phyloP scores from a whole-genome alignment of 1,140 invertebrate species.

The Sitophilus oryzae region DNA sequence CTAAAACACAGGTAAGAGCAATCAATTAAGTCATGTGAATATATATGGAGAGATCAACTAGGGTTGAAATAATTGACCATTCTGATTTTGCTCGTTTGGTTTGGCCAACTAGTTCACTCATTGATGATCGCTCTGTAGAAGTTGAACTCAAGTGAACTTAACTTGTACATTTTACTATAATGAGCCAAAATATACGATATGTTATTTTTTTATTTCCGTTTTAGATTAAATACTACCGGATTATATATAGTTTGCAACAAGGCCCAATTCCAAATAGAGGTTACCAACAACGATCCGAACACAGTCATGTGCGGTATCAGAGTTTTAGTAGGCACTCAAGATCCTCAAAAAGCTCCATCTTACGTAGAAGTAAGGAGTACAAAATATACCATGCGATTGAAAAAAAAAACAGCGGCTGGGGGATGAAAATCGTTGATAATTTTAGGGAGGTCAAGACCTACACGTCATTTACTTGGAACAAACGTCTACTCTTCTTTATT shows the following conservation, averaged over 20 bases:
- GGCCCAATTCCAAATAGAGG: constrained; percentile 83
- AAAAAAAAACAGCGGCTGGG: not conserved
- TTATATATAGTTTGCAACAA: constrained; percentile 88
- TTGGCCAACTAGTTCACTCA: too few relatives aligned
- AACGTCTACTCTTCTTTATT: too few relatives aligned
- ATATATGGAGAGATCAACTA: too few relatives aligned
- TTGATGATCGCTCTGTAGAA: too few relatives aligned
- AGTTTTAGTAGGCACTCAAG: constrained; percentile 81
- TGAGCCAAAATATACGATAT: too few relatives aligned
- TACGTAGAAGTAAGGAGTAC: constrained; percentile 59
- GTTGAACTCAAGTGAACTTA: too few relatives aligned
- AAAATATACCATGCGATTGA: not conserved
- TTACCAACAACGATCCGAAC: constrained; percentile 80
- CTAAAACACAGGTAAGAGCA: constrained; percentile 79
- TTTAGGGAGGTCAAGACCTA: too few relatives aligned
- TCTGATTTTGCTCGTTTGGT: too few relatives aligned
- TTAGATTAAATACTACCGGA: constrained; percentile 72
- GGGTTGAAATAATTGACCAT: too few relatives aligned
- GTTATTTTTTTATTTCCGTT: constrained; percentile 4
- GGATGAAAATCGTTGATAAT: not conserved
- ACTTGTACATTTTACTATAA: too few relatives aligned
- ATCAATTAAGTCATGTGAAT: too few relatives aligned
- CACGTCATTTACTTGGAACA: too few relatives aligned
- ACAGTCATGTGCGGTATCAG: constrained; percentile 72
- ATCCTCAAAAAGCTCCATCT: constrained; percentile 73